Evolutionary conservation across 2,888 invertebrate genomes (phyloP).

Genomic region (Leptinotarsa juncta): DNA sequence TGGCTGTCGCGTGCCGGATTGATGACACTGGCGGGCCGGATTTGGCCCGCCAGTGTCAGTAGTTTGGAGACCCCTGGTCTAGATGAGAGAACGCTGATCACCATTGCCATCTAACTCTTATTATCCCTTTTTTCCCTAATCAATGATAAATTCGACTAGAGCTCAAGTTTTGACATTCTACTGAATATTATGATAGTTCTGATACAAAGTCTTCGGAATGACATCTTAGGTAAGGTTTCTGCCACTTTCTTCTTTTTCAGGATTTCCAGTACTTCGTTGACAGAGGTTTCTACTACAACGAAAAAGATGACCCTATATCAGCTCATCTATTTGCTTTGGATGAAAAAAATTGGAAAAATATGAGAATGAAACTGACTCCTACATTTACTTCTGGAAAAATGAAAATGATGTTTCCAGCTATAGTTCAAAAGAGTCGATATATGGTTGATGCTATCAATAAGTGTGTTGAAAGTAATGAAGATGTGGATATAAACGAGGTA

Average conservation of each 20-base stretch:
- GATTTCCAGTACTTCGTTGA: constrained; percentile 50
- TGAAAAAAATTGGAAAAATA: constrained; percentile 71
- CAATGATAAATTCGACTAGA: too few species aligned
- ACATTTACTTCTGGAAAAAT: constrained; percentile 67
- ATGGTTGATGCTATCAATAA: constrained; percentile 53
- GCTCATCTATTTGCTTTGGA: constrained; percentile 70
- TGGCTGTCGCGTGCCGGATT: too few species aligned
- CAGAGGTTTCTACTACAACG: constrained; percentile 56
- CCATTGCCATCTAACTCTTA: too few species aligned
- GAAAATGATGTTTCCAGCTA: constrained; percentile 62
- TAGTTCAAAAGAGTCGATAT: constrained; percentile 55
- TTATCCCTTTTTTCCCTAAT: too few species aligned
- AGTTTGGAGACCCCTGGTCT: too few species aligned
- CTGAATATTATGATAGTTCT: too few species aligned
- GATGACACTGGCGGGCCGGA: too few species aligned
- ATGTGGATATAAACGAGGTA: constrained; percentile 65
- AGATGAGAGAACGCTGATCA: too few species aligned
- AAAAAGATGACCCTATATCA: constrained; percentile 60
- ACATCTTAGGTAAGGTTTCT: too few species aligned
- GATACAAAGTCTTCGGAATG: too few species aligned
- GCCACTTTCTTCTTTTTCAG: constrained; percentile 26
- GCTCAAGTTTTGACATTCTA: too few species aligned
- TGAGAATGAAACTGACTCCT: constrained; percentile 72
- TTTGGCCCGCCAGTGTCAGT: too few species aligned
- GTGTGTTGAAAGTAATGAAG: constrained; percentile 44